Base-by-base conservation (phyloP, 1,140 invertebrate genomes). In the Drosophila baimaii region DNA sequence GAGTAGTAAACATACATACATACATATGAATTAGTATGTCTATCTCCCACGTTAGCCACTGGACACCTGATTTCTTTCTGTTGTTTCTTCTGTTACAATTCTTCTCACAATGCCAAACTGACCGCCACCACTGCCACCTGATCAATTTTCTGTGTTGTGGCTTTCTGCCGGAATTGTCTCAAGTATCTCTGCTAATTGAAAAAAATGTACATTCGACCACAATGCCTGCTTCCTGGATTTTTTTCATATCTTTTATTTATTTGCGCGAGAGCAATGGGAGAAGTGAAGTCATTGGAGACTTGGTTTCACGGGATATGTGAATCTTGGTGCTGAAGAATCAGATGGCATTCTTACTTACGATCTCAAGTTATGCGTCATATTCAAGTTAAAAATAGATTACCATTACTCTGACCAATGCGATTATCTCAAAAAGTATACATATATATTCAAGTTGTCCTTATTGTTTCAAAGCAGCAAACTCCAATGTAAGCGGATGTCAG, bases 161-260 rank as follows among this genome's bases (percentile, higher is more conserved):
- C 75, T 81, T 74, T 54, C 51, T 47, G 57, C 55, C 17, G 33
- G 37, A 71, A 66, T 54, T 61, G 76, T 82, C 57, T 86, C 83
- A 76, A 69, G 52, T 79, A 75, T 56, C 83, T 58, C 59, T 17
- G 46, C 58, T 80, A 89, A 89, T 90, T 90, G 83, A 77, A 88
- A 77, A 80, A 82, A 68, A 71, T 35, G 25, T 43, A 56, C 51
- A 5, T 15, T 23, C 8, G 41, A 86, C 83, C 83, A 52, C 84
- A 88, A 82, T 59, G 39, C 19, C 35, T 39, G 76, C 44, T 88
- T 79, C 70, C 64, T 63, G 41, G 29, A 19, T 46, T 47, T 27
- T 57, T 71, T 41, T 49, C 13, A 29, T 37, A 37, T 33, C n/a
- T 39, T 41, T 39, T 25, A 43, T 69, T 69, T 69, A 41, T 71